phyloP scores from a whole-genome alignment of 2,888 invertebrate genomes.

The Eumacrocentrus americanus region DNA sequence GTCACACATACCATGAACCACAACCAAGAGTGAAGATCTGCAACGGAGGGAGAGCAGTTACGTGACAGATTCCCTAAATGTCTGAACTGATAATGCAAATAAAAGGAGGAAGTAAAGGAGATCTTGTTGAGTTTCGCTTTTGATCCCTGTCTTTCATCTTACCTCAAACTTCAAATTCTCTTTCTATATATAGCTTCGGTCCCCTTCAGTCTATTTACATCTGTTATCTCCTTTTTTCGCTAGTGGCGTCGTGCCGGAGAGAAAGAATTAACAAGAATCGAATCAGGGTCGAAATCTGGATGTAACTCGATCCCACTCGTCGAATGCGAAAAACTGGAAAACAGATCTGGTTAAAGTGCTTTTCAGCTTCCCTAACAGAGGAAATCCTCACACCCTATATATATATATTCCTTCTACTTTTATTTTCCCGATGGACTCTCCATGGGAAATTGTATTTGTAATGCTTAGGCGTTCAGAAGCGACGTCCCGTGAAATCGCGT shows the following conservation, averaged over 20 bases:
- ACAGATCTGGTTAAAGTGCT: conserved; percentile 40
- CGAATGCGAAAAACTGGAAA: conserved; percentile 38
- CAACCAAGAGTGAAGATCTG: too few species aligned
- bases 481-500: conserved; percentile 56
- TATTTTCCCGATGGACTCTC: conserved; percentile 27
- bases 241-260: background rate
- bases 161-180: background rate
- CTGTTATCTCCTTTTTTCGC: conserved; percentile 12
- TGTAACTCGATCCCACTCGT: conserved; percentile 33
- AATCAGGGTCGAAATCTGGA: conserved; percentile 31
- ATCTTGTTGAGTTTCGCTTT: background rate
- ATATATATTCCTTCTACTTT: conserved; percentile 16
- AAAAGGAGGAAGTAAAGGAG: background rate
- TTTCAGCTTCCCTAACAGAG: conserved; percentile 22
- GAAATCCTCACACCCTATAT: conserved; percentile 24
- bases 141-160: conserved; percentile 1
- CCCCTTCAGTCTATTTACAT: conserved; percentile 15
- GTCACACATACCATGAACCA: background rate
- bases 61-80: too few species aligned
- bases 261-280: conserved; percentile 29
- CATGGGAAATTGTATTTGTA: conserved; percentile 53
- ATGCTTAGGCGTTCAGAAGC: conserved; percentile 47
- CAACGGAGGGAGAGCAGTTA: too few species aligned
- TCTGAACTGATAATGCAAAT: conserved; percentile 6
- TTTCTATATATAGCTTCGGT: background rate